Base-by-base conservation (phyloP, 2,113 vertebrate species). In the Pangasianodon gigas region DNA sequence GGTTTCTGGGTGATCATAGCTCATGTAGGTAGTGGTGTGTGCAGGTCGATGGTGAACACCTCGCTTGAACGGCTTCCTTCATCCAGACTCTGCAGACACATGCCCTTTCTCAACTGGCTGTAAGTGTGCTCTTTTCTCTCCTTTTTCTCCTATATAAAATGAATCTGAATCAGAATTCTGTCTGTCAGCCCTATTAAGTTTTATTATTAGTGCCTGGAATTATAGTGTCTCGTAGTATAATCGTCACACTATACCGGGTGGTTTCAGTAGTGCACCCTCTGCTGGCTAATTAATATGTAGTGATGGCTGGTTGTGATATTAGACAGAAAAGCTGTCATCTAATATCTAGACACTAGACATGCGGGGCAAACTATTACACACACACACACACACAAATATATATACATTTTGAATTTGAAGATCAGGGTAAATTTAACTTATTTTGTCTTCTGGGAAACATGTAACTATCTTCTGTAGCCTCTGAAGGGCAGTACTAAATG, bases 1-100 rank as follows among this genome's bases (percentile, higher is more conserved):
- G 54, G 8, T 51, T 71, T 88, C 60, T 88, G 79, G 51, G 32
- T 83, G 21, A 84, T 83, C 0, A 5, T 51, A 52, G 1, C 69
- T 58, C 11, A 46, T 84, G 3, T 29, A 41, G 13, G 51, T 37
- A 1, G 83, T 89, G 75, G 6, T 80, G 13, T 74, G 41, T 85
- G 26, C 94, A 97, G 97, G 92, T 97, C 96, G 80, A 94, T 97
- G 95, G 95, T 96, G 93, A 95, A 95, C 89, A 95, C 96, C 26
- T 94, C 94, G 8, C 91, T 97, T 88, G 93, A 97, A 91, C 93
- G 93, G 62, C 94, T 98, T 81, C 95, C 97, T 46, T 92, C 94
- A 85, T 92, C 93, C 14, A 93, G 92, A 91, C 94, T 97, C 92
- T 98, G 95, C 90, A 89, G 91, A 79, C 94, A 97, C 91, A 97